Conservation (phyloP, 2,113 vertebrate species). For the Lutjanus erythropterus region DNA sequence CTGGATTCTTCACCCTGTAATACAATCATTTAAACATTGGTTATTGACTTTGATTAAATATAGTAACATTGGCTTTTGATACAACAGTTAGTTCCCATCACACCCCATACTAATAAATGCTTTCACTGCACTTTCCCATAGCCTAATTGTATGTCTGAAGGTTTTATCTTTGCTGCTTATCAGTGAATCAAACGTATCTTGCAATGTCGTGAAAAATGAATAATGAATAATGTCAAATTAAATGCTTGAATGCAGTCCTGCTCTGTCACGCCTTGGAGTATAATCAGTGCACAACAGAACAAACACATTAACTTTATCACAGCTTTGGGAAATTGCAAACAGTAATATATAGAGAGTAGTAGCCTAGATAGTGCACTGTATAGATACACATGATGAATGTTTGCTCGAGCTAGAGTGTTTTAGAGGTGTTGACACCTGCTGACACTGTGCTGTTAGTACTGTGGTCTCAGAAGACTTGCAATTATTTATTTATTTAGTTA, state of each 20-base stretch:
- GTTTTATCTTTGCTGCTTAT: conserved; percentile 15
- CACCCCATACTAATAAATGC: conserved; percentile 7
- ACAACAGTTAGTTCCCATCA: background rate
- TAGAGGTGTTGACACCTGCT: conserved; percentile 4
- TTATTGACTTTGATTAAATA: background rate
- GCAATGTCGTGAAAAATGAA: background rate
- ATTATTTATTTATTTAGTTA: no score
- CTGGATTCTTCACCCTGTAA: conserved; percentile 57
- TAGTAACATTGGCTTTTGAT: background rate
- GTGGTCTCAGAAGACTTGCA: background rate
- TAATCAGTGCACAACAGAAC: background rate
- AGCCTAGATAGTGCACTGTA: no score
- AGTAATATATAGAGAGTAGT: background rate
- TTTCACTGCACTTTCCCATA: background rate
- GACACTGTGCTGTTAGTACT: background rate
- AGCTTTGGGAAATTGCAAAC: background rate
- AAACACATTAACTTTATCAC: conserved; percentile 44
- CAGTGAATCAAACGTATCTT: background rate
- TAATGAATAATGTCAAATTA: conserved; percentile 15
- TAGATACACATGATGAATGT: background rate
- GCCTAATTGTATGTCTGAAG: background rate
- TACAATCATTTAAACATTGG: background rate
- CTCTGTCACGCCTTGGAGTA: conserved; percentile 20
- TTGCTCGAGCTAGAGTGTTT: background rate
- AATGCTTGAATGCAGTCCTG: conserved; percentile 15